A percentile compares a stretch with the other conserved stretches of the same genome.
phyloP scores from a whole-genome alignment of 2,797 vertebrate species.

The Lacerta agilis region DNA sequence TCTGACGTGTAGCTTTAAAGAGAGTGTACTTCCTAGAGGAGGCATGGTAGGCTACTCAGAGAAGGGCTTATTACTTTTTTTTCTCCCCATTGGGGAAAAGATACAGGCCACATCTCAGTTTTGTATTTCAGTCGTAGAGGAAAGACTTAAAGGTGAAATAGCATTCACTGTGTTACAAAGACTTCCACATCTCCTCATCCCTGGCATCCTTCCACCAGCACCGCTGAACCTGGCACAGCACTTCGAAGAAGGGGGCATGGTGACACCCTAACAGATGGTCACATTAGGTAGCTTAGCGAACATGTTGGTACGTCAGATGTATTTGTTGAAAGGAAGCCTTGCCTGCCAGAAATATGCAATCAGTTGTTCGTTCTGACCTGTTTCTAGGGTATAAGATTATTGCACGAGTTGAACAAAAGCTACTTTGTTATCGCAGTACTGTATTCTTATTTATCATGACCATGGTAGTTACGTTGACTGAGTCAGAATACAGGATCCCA shows the following conservation, averaged over 20 bases:
- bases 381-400: constrained; percentile 36
- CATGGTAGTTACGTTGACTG: background rate
- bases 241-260: constrained; percentile 43
- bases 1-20: background rate
- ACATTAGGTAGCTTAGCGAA: constrained; percentile 68
- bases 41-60: too few species aligned
- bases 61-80: too few species aligned
- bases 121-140: background rate
- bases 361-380: constrained; percentile 33
- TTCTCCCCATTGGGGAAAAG: background rate
- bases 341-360: constrained; percentile 54
- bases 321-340: constrained; percentile 53
- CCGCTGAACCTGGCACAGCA: constrained; percentile 59
- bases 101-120: background rate
- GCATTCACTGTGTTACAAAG: constrained; percentile 15
- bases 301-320: constrained; percentile 68
- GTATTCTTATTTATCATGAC: background rate
- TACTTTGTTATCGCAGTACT: background rate
- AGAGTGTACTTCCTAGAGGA: background rate
- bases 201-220: constrained; percentile 44
- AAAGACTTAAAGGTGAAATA: constrained; percentile 3
- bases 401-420: constrained; percentile 45
- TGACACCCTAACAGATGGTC: constrained; percentile 74
- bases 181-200: constrained; percentile 35
- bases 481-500: background rate